These are phyloP conservation scores for Hirtodrosophila cameraria DNA, from an alignment of 2,888 invertebrate species.

Conservation along the genomic window DNA sequence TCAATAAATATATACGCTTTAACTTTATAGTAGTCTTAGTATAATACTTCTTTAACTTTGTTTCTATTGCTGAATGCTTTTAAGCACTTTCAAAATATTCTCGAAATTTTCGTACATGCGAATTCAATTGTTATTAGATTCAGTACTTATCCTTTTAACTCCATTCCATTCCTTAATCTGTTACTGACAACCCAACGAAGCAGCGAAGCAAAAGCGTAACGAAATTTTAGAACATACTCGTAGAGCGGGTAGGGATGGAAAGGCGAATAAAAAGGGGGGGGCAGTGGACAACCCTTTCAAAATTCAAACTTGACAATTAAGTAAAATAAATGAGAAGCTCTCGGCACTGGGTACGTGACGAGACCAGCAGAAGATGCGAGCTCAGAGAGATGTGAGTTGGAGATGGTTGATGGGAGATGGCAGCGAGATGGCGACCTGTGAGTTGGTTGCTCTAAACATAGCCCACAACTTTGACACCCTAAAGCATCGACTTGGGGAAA, in stretches of 20 bases:
- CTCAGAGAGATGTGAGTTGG: conserved; percentile 15
- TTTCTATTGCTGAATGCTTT: conserved; percentile 23
- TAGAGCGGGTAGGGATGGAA: background rate
- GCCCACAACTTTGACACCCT: conserved; percentile 74
- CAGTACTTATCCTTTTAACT: conserved; percentile 16
- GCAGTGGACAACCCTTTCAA: conserved; percentile 73
- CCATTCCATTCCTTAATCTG: conserved; percentile 38
- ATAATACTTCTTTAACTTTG: background rate
- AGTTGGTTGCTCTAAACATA: conserved; percentile 33
- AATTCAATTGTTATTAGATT: conserved; percentile 26
- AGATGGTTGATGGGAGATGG: too few relatives aligned
- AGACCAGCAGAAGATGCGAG: conserved; percentile 63
- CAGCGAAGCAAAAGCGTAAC: conserved; percentile 61
- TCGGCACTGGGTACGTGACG: conserved; percentile 65
- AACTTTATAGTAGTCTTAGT: background rate
- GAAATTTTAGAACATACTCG: conserved; percentile 34
- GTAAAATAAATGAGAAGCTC: conserved; percentile 80
- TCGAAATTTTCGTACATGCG: conserved; percentile 23
- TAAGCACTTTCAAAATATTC: conserved; percentile 1
- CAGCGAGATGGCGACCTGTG: conserved; percentile 41
- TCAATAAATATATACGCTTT: too few relatives aligned
- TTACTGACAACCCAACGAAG: conserved; percentile 42
- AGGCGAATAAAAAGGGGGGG: conserved; percentile 5
- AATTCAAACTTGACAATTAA: conserved; percentile 80
- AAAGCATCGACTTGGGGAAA: conserved; percentile 5